These are phyloP conservation scores for Apus apus DNA, from an alignment of 2,113 vertebrate species.

Conservation along the genomic window DNA sequence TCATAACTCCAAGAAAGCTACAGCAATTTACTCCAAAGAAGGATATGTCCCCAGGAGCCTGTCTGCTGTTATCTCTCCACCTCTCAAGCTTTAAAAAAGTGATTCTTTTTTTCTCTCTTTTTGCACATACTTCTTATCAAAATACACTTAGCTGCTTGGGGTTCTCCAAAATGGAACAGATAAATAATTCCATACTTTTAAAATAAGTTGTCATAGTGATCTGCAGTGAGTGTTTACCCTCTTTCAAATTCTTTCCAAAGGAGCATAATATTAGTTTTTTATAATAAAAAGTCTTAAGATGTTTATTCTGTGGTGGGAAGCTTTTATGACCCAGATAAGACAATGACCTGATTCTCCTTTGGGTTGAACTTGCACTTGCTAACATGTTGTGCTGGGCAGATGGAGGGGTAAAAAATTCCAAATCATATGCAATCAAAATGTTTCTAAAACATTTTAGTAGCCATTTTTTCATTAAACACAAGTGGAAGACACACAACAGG, in stretches of 20 bases:
- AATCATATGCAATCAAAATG: neutral
- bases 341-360: neutral
- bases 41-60: slow-evolving; percentile 11
- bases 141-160: neutral
- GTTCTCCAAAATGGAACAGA: neutral
- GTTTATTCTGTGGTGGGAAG: neutral
- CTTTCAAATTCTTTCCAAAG: neutral
- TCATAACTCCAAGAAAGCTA: neutral
- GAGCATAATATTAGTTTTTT: neutral
- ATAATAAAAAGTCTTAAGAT: neutral
- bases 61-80: neutral
- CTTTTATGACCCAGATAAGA: neutral
- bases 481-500: neutral
- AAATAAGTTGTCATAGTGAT: neutral
- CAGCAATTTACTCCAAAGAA: slow-evolving; percentile 34
- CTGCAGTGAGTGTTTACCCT: neutral
- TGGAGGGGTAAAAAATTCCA: neutral
- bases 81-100: neutral
- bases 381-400: neutral
- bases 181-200: neutral
- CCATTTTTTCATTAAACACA: neutral
- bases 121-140: neutral
- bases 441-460: neutral
- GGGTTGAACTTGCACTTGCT: neutral
- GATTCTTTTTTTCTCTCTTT: neutral